Evolutionary conservation across 2,113 vertebrate genomes (phyloP), one percentile per base, ranked within the genome.

Genomic region (Thalassoma bifasciatum): DNA sequence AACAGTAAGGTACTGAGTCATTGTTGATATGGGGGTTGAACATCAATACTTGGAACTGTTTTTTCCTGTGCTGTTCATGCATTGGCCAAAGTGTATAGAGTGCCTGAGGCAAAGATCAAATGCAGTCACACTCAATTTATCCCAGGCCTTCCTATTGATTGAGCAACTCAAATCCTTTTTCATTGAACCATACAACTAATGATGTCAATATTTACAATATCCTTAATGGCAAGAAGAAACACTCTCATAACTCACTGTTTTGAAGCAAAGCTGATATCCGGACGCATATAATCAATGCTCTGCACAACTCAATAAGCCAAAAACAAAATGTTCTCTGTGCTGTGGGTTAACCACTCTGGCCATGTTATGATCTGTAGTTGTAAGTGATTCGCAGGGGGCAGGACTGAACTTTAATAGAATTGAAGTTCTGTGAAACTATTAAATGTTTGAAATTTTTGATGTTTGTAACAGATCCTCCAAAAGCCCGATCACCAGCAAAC

Each of bases 401-500:
- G 4, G 61, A 37, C 62, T n/a, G 38, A 19, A 34, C 26, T 2
- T 9, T 12, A 36, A 6, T 40, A 6, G 36, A 16, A 21, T 72
- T 11, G 2, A 30, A 4, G 6, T 30, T 6, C 3, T 30, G 30
- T 68, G 13, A 26, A 17, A 68, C 12, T 30, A 40, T 17, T 17
- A 17, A 17, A 46, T 64, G 3, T 47, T n/a, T 75, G 14, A 61
- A 40, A 52, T 70, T 51, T 34, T n/a, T n/a, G n/a, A n/a, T 66
- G 0, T 69, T 80, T 66, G n/a, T 10, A 50, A 82, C 85, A 99
- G 98, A 81, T 98, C 98, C 58, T 82, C 73, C 59, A 97, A 94
- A 84, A 99, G 94, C 83, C 96, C 96, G 4, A 92, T 98, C 82
- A 96, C 95, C 26, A 96, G 94, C 92, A 98, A 98, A 85, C 95